phyloP scores from a whole-genome alignment of 2,888 invertebrate genomes.

The Orthonevra nobilis region DNA sequence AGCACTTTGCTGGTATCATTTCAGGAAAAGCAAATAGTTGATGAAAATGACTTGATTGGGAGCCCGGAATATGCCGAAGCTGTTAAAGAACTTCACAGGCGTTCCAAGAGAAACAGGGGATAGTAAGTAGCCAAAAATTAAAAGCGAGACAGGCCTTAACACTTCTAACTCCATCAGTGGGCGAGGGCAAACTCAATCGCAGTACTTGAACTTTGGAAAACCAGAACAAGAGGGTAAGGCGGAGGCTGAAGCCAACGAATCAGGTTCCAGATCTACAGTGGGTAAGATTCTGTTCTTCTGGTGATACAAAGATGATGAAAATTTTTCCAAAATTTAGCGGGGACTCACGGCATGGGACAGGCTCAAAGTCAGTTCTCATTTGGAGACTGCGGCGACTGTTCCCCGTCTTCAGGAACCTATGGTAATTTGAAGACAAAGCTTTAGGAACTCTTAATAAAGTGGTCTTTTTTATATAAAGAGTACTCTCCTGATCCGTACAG shows the following conservation, averaged over 20 bases:
- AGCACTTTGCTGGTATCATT: too few relatives aligned
- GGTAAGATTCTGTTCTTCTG: slow-evolving; percentile 73
- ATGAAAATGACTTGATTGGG: slow-evolving; percentile 71
- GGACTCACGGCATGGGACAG: slow-evolving; percentile 92
- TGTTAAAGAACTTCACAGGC: slow-evolving; percentile 71
- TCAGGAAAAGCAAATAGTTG: slow-evolving; percentile 58
- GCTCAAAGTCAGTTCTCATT: slow-evolving; percentile 91
- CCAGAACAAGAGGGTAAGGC: slow-evolving; percentile 86
- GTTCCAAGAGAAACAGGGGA: slow-evolving; percentile 77
- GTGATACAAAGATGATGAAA: not conserved
- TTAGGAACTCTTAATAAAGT: too few relatives aligned
- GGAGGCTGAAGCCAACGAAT: slow-evolving; percentile 88
- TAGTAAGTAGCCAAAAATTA: slow-evolving; percentile 75
- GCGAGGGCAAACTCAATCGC: slow-evolving; percentile 91
- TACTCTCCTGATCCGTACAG: slow-evolving; percentile 73
- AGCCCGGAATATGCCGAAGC: slow-evolving; percentile 71
- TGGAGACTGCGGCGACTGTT: slow-evolving; percentile 70
- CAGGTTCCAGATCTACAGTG: slow-evolving; percentile 79
- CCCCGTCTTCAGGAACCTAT: slow-evolving; percentile 62
- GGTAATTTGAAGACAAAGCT: too few relatives aligned
- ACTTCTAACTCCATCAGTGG: slow-evolving; percentile 71
- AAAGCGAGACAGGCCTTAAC: not conserved
- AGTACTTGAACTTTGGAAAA: slow-evolving; percentile 87
- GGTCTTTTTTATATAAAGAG: slow-evolving; percentile 63
- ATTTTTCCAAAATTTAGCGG: slow-evolving; percentile 82